phyloP scores from a whole-genome alignment of 2,888 invertebrate genomes.

The Isoperla grammatica region DNA sequence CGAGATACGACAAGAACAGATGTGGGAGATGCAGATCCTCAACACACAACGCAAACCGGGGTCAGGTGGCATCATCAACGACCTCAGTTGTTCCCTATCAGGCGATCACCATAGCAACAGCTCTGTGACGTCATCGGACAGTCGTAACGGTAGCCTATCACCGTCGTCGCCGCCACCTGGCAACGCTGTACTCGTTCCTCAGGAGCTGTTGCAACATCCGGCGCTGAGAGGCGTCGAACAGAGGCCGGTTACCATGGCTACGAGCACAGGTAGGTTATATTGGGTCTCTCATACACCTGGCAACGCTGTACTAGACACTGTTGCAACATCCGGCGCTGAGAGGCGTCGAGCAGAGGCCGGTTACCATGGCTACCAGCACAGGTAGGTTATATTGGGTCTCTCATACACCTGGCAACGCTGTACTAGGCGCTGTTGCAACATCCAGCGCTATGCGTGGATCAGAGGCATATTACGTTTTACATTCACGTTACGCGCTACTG shows the following conservation, averaged over 20 bases:
- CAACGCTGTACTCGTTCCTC: slow-evolving; percentile 5
- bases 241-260: background rate
- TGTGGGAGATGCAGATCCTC: slow-evolving; percentile 85
- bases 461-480: too few relatives aligned
- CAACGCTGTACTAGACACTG: background rate
- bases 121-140: slow-evolving; percentile 18
- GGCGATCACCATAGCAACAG: slow-evolving; percentile 10
- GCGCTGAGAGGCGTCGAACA: slow-evolving; percentile 32
- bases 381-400: too few relatives aligned
- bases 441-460: too few relatives aligned
- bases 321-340: slow-evolving; percentile 25
- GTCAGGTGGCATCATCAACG: slow-evolving; percentile 14
- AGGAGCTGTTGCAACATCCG: slow-evolving; percentile 22
- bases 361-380: too few relatives aligned
- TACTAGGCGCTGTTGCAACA: too few relatives aligned
- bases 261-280: too few relatives aligned
- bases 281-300: background rate
- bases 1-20: slow-evolving; percentile 85
- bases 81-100: slow-evolving; percentile 6
- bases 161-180: slow-evolving; percentile 29
- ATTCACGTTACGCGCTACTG: too few relatives aligned
- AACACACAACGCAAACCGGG: slow-evolving; percentile 47
- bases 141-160: slow-evolving; percentile 29
- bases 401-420: too few relatives aligned
- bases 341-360: slow-evolving; percentile 30